A percentile compares a stretch with the other conserved stretches of the same genome.
Conservation (phyloP, 1,140 invertebrate genomes). For the Telenomus remus region DNA sequence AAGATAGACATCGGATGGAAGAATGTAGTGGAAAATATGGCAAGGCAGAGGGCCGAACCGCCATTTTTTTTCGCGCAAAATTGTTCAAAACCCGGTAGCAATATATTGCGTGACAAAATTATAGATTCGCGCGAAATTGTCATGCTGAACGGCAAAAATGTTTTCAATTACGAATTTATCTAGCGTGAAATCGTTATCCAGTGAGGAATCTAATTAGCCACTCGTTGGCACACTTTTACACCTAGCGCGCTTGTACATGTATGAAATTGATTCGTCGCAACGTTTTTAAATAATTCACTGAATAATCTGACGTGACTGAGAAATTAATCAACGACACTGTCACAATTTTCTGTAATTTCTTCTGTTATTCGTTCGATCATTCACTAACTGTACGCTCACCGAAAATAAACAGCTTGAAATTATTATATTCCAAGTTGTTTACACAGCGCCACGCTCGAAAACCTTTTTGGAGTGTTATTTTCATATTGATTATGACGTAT, state of each 20-base stretch:
- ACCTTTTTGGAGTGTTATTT: too few relatives aligned
- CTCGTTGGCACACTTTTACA: conserved; percentile 13
- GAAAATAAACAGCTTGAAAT: too few relatives aligned
- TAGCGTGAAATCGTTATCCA: neutral
- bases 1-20: conserved; percentile 33
- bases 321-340: conserved; percentile 34
- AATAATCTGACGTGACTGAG: conserved; percentile 24
- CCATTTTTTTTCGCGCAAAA: neutral
- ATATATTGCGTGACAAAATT: too few relatives aligned
- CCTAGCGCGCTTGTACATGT: conserved; percentile 3
- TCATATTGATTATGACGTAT: too few relatives aligned
- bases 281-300: conserved; percentile 22
- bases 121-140: too few relatives aligned
- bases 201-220: conserved; percentile 15
- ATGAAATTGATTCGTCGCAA: conserved; percentile 26
- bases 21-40: conserved; percentile 5
- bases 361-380: too few relatives aligned
- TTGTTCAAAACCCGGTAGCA: neutral
- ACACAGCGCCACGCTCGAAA: too few relatives aligned
- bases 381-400: too few relatives aligned
- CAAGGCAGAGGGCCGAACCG: neutral
- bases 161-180: too few relatives aligned
- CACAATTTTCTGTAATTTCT: conserved; percentile 8
- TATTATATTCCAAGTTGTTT: too few relatives aligned
- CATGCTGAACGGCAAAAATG: too few relatives aligned